These are phyloP conservation scores for Adelosebastes latens DNA, from an alignment of 2,797 vertebrate species.

Conservation along the genomic window DNA sequence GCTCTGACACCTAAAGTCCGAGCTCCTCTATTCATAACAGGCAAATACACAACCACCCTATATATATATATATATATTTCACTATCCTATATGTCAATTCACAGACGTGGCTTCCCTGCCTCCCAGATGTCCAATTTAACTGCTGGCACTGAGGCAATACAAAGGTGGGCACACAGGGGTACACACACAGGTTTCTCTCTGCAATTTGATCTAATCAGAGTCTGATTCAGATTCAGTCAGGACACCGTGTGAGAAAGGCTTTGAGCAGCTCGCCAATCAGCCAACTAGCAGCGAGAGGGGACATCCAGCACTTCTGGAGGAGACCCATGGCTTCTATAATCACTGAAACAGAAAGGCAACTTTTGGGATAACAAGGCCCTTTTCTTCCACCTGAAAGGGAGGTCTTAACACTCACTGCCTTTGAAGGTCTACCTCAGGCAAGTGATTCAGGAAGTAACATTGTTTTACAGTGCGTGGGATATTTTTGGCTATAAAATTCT, in stretches of 20 bases:
- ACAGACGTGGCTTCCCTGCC: constrained; percentile 46
- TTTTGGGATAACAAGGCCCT: constrained; percentile 68
- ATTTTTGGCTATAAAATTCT: background rate
- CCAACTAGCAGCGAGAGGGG: constrained; percentile 53
- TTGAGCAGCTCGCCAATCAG: constrained; percentile 71
- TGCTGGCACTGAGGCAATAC: constrained; percentile 47
- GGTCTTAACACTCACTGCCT: constrained; percentile 58
- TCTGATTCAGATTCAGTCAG: constrained; percentile 71
- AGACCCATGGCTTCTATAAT: constrained; percentile 68
- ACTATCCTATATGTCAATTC: constrained; percentile 43
- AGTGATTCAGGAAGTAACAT: constrained; percentile 30
- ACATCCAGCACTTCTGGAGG: constrained; percentile 62
- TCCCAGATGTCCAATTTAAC: constrained; percentile 67
- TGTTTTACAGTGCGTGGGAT: constrained; percentile 26
- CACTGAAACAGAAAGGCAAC: constrained; percentile 67
- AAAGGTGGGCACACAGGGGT: constrained; percentile 66
- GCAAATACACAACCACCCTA: constrained; percentile 15
- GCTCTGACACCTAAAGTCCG: constrained; percentile 27
- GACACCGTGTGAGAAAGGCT: constrained; percentile 65
- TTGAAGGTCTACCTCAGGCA: constrained; percentile 36
- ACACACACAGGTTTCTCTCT: constrained; percentile 61
- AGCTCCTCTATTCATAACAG: constrained; percentile 15
- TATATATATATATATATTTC: background rate
- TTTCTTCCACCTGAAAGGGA: constrained; percentile 64
- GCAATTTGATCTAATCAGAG: constrained; percentile 78